Evolutionary conservation across 1,140 invertebrate species (phyloP).

Genomic region (Chrysopa pallens): DNA sequence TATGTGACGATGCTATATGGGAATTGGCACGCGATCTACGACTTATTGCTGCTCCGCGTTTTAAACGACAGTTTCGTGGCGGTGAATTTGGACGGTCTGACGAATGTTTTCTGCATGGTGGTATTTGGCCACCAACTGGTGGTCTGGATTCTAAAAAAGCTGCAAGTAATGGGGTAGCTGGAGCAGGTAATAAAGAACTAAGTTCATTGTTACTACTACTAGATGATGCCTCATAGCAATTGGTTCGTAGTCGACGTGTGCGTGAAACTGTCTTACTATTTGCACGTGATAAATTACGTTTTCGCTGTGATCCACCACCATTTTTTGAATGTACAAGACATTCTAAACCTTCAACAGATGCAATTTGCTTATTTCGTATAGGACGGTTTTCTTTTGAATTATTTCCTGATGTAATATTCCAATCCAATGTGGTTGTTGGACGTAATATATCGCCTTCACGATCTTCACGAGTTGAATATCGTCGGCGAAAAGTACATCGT

Average conservation of each 20-base stretch:
- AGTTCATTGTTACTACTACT: constrained; percentile 42
- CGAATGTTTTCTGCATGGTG: constrained; percentile 4
- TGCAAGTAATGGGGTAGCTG: constrained; percentile 36
- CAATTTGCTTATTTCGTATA: constrained; percentile 8
- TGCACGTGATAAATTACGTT: constrained; percentile 4
- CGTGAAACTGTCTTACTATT: constrained; percentile 2
- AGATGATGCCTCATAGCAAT: constrained; percentile 22
- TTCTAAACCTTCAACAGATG: constrained; percentile 18
- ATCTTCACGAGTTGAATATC: neutral
- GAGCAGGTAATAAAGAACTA: constrained; percentile 38
- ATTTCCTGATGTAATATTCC: too few species aligned
- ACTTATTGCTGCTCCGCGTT: constrained; percentile 8
- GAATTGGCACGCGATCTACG: constrained; percentile 10
- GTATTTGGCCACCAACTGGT: constrained; percentile 25
- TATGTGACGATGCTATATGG: constrained; percentile 66
- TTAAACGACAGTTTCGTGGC: constrained; percentile 9
- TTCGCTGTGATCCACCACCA: constrained; percentile 1
- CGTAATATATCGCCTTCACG: neutral
- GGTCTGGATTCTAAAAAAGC: constrained; percentile 33
- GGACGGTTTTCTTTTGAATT: constrained; percentile 11
- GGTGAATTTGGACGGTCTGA: constrained; percentile 4
- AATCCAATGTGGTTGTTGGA: constrained; percentile 7
- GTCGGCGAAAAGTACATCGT: neutral
- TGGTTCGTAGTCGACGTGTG: constrained; percentile 5
- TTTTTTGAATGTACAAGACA: constrained; percentile 11